Evolutionary conservation across 2,888 invertebrate genomes (phyloP), one percentile per base, ranked within the genome.

Genomic region (Mamestra brassicae): DNA sequence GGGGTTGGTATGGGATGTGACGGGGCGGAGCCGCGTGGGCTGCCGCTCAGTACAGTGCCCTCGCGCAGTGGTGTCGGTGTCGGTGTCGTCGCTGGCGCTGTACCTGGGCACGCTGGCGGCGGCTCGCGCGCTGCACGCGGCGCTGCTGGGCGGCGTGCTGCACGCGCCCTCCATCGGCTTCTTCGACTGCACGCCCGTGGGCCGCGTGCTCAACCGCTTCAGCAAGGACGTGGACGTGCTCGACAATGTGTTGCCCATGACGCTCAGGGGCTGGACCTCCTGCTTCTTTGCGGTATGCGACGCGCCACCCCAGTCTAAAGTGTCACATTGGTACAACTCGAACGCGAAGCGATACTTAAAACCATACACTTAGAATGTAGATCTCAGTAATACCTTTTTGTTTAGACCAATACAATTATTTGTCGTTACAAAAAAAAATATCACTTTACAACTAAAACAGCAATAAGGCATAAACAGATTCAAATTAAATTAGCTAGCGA

Each of bases 121-220:
- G 87, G 97, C 97, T 90, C 95, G 96, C 91, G 93, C 95, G 89
- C 97, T 98, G 90, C 98, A 98, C 96, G 94, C 96, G 89, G 95
- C 95, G 86, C 96, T 98, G 93, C 97, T 98, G 88, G 92, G 91
- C 86, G 97, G 97, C 91, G 97, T 98, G 90, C 94, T 98, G 89
- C 97, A 97, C 92, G 97, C 97, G 87, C 98, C 98, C 76, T 95
- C 97, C 94, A 97, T 97, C 91, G 97, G 97, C 91, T 98, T 98
- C 97, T 98, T 97, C 97, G 98, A 98, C 95, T 97, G 98, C 88
- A 98, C 98, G 89, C 98, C 98, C 81, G 96, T 97, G 84, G 98
- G 98, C 93, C 97, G 98, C 92, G 97, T 98, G 92, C 97, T 98
- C 94, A 98, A 98, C 97, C 97, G 98, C 87, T 98, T 98, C 97